A percentile compares a stretch with the other conserved stretches of the same genome.
phyloP scores from a whole-genome alignment of 2,797 vertebrate species.

The Sebastes hubbsi region DNA sequence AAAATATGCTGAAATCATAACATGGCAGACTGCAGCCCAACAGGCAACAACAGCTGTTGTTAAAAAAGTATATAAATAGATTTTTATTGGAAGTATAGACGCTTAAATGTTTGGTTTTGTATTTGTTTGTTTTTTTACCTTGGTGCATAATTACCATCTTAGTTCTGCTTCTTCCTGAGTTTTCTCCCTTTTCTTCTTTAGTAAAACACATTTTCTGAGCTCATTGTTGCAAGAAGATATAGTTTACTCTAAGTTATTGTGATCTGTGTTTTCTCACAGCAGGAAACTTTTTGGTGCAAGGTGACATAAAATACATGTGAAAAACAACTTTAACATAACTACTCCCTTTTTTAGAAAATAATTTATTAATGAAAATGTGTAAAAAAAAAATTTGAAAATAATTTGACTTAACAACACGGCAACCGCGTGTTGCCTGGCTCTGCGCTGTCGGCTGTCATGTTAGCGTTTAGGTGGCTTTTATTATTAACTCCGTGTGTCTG shows the following conservation, averaged over 20 bases:
- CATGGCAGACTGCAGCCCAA: fast-evolving
- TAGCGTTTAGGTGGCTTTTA: not conserved
- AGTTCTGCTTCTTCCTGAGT: not conserved
- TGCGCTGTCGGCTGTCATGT: not conserved
- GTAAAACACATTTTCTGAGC: not conserved
- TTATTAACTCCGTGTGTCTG: not conserved
- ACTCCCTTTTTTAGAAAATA: not conserved
- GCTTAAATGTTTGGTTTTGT: too few species aligned
- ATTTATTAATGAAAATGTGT: not conserved
- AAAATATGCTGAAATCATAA: too few species aligned
- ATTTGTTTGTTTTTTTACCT: not conserved
- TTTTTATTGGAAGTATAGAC: too few species aligned
- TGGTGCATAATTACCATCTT: not conserved
- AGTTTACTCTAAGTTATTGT: not conserved
- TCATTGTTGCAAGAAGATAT: not conserved
- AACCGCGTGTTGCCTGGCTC: not conserved
- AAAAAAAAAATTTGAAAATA: not conserved
- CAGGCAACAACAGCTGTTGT: too few species aligned
- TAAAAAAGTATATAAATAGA: too few species aligned
- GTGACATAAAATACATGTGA: not conserved
- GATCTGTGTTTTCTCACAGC: not conserved
- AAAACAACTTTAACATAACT: not conserved
- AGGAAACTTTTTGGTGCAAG: not conserved
- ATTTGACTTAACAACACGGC: not conserved
- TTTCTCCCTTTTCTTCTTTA: not conserved